Evolutionary conservation across 2,113 vertebrate species (phyloP).

Genomic region (Peromyscus californicus): DNA sequence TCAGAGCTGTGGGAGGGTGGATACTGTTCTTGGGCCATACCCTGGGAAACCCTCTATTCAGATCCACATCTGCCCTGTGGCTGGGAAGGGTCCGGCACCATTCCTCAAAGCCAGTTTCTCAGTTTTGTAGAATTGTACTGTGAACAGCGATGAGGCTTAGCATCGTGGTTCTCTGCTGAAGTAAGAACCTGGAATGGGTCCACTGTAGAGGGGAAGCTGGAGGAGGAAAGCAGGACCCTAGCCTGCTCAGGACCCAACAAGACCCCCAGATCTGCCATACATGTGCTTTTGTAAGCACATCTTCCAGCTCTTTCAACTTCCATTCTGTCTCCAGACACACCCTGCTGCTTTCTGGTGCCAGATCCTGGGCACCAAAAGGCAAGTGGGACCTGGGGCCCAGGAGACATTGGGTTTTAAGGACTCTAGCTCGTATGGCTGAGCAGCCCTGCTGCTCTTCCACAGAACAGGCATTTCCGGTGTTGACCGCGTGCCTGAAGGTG

Average conservation of each 20-base stretch:
- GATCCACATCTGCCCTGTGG: neutral
- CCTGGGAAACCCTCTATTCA: neutral
- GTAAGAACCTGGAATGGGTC: neutral
- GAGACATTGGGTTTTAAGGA: neutral
- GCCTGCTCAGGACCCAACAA: neutral
- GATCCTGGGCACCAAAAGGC: neutral
- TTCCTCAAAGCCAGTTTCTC: neutral
- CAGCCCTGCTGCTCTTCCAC: rapidly evolving
- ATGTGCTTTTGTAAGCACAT: neutral
- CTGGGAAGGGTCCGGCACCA: neutral
- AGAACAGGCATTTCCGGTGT: neutral
- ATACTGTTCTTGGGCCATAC: neutral
- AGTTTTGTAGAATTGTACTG: rapidly evolving
- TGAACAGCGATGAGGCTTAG: neutral
- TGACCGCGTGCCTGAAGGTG: neutral
- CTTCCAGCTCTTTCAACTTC: neutral
- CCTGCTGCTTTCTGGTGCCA: neutral
- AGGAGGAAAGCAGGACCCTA: neutral
- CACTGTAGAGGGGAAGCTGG: neutral
- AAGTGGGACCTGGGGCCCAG: rapidly evolving
- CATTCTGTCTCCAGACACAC: neutral
- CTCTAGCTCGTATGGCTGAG: neutral
- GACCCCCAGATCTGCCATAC: rapidly evolving
- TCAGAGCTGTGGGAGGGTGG: rapidly evolving
- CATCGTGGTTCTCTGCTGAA: neutral